Base-by-base conservation (phyloP, 2,113 vertebrate species). In the Beaufortia kweichowensis region DNA sequence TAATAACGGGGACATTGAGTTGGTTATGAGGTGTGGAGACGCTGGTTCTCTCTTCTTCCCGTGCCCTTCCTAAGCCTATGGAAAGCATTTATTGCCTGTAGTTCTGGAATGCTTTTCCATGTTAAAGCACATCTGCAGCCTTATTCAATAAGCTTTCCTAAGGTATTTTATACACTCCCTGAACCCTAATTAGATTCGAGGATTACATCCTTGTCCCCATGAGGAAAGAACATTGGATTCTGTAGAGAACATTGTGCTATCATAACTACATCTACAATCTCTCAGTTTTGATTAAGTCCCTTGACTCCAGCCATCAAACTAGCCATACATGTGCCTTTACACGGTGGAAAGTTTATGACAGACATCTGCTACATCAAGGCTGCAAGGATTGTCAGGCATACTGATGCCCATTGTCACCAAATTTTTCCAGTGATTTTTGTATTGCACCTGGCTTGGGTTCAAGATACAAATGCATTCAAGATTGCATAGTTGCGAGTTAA, bases 41-140 rank as follows among this genome's bases (percentile, higher is more conserved):
- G 15, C 11, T 21, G 19, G 28, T 69, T 17, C 48, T 55, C 0
- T 7, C 12, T 71, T 14, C 33, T 23, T 21, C 19, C 28, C 24
- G 3, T 6, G n/a, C 35, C 14, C 53, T 41, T 72, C 15, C 31
- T 39, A 39, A 73, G 23, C 39, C 3, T 56, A 48, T 61, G 23
- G 57, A 48, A 74, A 74, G 23, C 26, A 74, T 74, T 31, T 74
- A 62, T 61, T 46, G 57, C 71, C 57, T 74, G 71, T 72, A 59
- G 69, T 74, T 61, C 57, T 29, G 71, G 57, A 74, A 74, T 61
- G 71, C 39, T 46, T 28, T n/a, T 74, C 71, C 33, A 28, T 41
- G 55, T 59, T 72, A 28, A 59, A 59, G 35, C 53, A 72, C 69
- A 72, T 72, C 50, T 62, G 57, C 24, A 31, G 71, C 19, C 35